Conservation (phyloP, 2,113 vertebrate species). For the Brachyhypopomus occidentalis region DNA sequence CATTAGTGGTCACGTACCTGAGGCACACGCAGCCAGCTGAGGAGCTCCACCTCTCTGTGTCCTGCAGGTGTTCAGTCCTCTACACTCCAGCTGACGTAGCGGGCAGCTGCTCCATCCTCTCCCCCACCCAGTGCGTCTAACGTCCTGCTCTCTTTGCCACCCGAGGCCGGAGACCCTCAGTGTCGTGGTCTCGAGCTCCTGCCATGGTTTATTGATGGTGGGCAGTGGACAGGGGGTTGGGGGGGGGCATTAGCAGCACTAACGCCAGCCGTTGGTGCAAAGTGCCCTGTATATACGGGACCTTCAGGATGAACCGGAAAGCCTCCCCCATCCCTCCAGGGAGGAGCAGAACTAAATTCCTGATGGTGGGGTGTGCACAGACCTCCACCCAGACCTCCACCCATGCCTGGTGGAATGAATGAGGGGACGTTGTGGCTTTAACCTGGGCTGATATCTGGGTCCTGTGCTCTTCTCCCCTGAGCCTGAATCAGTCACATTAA, state of each 20-base stretch:
- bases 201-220: conserved; percentile 77
- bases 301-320: conserved; percentile 76
- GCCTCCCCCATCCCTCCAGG: conserved; percentile 63
- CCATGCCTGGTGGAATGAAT: too few species aligned
- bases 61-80: too few species aligned
- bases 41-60: too few species aligned
- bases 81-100: too few species aligned
- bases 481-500: conserved; percentile 16
- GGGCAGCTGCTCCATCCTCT: not conserved
- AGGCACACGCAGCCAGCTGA: too few species aligned
- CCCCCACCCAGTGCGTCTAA: not conserved
- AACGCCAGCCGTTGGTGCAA: conserved; percentile 76
- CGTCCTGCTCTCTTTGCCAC: conserved; percentile 14
- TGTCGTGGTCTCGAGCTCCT: conserved; percentile 42
- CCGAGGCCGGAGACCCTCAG: conserved; percentile 34
- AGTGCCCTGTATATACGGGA: conserved; percentile 74
- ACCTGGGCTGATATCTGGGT: conserved; percentile 16
- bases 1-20: too few species aligned
- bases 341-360: conserved; percentile 64
- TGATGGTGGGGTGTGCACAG: conserved; percentile 59
- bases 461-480: conserved; percentile 13
- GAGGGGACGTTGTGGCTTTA: too few species aligned
- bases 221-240: conserved; percentile 53
- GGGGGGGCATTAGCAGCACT: conserved; percentile 75
- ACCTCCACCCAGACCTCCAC: too few species aligned